These are phyloP conservation scores for Melanaphis sacchari DNA, from an alignment of 1,140 invertebrate species.

Conservation along the genomic window DNA sequence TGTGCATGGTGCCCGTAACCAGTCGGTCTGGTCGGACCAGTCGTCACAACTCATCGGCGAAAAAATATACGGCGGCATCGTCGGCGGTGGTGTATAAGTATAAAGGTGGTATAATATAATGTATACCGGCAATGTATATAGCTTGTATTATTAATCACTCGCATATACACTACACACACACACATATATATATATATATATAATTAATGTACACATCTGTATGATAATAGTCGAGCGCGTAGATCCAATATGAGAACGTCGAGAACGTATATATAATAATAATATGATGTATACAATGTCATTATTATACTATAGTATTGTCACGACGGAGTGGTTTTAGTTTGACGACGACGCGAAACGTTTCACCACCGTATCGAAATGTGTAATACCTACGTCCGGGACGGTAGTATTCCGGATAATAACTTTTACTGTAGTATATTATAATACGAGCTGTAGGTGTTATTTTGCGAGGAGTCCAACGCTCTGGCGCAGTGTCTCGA, in stretches of 20 bases:
- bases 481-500: too few relatives aligned
- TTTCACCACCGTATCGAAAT: background rate
- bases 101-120: background rate
- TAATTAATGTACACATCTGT: too few relatives aligned
- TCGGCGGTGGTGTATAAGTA: background rate
- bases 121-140: background rate
- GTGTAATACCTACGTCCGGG: too few relatives aligned
- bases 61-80: background rate
- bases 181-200: background rate
- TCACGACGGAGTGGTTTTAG: background rate
- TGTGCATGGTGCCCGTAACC: background rate
- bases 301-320: too few relatives aligned
- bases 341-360: background rate
- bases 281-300: too few relatives aligned
- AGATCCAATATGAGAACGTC: background rate
- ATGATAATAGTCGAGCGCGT: background rate
- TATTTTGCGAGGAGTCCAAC: too few relatives aligned
- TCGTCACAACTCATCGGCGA: constrained; percentile 26
- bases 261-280: background rate
- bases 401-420: too few relatives aligned
- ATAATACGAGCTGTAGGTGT: too few relatives aligned
- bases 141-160: background rate
- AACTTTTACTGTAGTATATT: too few relatives aligned
- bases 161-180: background rate
- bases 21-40: constrained; percentile 14